Conservation (phyloP, 2,888 invertebrate species). For the Rotaria magnacalcarata region DNA sequence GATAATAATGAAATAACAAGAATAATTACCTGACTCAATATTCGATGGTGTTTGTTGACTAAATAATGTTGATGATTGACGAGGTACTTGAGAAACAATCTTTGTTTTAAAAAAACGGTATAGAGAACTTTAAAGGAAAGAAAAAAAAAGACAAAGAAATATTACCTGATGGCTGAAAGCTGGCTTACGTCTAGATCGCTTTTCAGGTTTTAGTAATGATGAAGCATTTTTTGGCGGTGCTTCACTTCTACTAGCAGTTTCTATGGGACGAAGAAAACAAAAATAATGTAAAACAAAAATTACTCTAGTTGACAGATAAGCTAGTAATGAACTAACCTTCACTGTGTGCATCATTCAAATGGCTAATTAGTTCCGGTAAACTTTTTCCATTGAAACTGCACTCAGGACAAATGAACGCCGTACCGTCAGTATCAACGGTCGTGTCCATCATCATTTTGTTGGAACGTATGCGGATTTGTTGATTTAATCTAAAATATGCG, state of each 20-base stretch:
- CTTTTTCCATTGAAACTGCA: neutral
- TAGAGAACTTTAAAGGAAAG: too few species aligned
- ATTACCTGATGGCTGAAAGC: conserved; percentile 28
- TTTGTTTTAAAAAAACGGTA: neutral
- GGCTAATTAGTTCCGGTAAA: conserved; percentile 19
- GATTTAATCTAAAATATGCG: neutral
- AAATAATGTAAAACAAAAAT: too few species aligned
- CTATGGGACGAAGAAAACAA: neutral
- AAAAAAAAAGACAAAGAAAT: neutral
- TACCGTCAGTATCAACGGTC: conserved; percentile 2
- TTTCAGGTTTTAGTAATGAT: neutral
- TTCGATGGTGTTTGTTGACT: neutral
- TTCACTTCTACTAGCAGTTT: neutral
- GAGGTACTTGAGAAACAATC: conserved; percentile 12
- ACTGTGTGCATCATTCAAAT: neutral
- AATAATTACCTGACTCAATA: neutral
- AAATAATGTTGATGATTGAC: neutral
- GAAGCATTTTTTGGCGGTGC: conserved; percentile 9
- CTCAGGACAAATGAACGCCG: conserved; percentile 20
- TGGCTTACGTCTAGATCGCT: conserved; percentile 17
- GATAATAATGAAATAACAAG: neutral
- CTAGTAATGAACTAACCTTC: neutral
- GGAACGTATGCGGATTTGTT: neutral
- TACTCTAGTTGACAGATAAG: too few species aligned
- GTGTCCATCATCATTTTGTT: neutral